phyloP scores from a whole-genome alignment of 30 jellyfish, hydroid and myxozoan genomes.

The Hydractinia symbiolongicarpus region DNA sequence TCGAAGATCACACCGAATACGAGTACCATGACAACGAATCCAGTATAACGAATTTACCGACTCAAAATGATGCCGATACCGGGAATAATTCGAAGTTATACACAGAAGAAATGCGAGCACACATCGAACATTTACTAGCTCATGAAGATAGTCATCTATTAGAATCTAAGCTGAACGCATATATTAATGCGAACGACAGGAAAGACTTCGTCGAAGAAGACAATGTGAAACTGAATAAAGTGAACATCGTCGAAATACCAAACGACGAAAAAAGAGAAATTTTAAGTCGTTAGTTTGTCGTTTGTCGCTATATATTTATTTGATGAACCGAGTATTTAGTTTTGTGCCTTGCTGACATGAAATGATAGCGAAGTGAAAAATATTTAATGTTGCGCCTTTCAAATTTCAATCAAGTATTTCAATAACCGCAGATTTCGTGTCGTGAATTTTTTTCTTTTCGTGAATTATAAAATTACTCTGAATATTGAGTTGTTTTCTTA shows the following conservation, averaged over 20 bases:
- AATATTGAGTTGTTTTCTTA: too few species aligned
- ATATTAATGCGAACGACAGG: not conserved
- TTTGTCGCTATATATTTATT: too few species aligned
- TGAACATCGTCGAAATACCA: not conserved
- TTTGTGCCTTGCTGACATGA: too few species aligned
- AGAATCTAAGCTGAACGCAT: not conserved
- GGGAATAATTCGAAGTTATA: not conserved
- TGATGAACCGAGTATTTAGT: too few species aligned
- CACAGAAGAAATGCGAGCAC: slow-evolving; percentile 12
- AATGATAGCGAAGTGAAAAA: too few species aligned
- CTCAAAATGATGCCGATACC: not conserved
- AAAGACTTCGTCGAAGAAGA: not conserved
- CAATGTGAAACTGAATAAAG: slow-evolving; percentile 1
- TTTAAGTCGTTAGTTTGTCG: too few species aligned
- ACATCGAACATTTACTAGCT: slow-evolving; percentile 15
- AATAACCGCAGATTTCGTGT: too few species aligned
- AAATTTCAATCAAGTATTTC: too few species aligned
- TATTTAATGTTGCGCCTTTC: too few species aligned
- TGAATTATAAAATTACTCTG: too few species aligned
- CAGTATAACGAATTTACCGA: not conserved
- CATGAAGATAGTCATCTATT: not conserved
- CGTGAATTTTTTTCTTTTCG: too few species aligned
- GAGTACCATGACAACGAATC: slow-evolving; percentile 40
- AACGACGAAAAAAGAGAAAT: not conserved
- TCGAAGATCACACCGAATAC: slow-evolving; percentile 48